Base-by-base conservation (phyloP, 2,113 vertebrate species). In the Stercorarius parasiticus region DNA sequence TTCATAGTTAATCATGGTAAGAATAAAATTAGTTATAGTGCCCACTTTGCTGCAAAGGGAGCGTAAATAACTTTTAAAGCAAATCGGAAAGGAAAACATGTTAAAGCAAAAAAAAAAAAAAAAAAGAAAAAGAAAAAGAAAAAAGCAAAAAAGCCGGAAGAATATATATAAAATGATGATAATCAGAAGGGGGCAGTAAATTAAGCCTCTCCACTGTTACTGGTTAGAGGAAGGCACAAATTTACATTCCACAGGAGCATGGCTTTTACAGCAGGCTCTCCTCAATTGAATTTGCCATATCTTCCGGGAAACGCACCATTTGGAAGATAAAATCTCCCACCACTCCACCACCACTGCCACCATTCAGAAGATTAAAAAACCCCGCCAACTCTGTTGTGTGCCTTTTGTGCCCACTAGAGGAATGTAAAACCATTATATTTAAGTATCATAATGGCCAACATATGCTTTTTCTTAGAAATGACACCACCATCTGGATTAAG, bases 381-480 rank as follows among this genome's bases (percentile, higher is more conserved):
- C 95, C 90, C 95, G 71, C 94, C 92, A 97, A 95, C 96, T 95
- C 96, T 98, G 97, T 90, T 98, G 95, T 98, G 96, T 88, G 80
- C 88, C 96, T 97, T 96, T 97, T 98, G 97, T 97, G 90, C 97
- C 96, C 98, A 97, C 97, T 97, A 94, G 98, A 98, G 98, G 97
- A 98, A 98, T 97, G 98, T 98, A 98, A 98, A 98, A 98, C 98
- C 98, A 98, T 98, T 98, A 98, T 97, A 98, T 98, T 98, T 98
- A 98, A 98, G 98, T 97, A 98, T 98, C 97, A 98, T 98, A 98
- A 98, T 98, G 98, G 97, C 97, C 98, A 98, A 96, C 98, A 98
- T 98, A 98, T 98, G 98, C 97, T 98, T 97, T 98, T 98, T 98
- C 98, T 98, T 98, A 98, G 97, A 98, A 98, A 98, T 96, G 98